Evolutionary conservation across 2,113 vertebrate species (phyloP).

Genomic region (Cinclus mexicanus): DNA sequence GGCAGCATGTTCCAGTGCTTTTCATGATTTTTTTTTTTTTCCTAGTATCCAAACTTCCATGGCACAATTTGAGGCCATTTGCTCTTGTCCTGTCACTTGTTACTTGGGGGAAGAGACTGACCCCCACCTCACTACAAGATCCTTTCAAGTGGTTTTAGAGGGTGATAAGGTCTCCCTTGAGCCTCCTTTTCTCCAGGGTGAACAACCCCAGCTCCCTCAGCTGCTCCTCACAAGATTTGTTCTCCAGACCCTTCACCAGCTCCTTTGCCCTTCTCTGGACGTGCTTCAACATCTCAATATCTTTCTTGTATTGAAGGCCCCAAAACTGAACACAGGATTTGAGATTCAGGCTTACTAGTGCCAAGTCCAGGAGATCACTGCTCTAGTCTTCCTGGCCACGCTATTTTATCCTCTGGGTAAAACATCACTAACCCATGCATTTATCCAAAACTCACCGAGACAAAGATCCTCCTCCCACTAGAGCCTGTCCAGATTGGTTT

Average conservation of each 20-base stretch:
- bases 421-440: neutral
- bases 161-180: accelerated
- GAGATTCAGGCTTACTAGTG: neutral
- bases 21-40: neutral
- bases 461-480: neutral
- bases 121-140: neutral
- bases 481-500: neutral
- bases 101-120: neutral
- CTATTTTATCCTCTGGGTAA: neutral
- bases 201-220: neutral
- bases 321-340: neutral
- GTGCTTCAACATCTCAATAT: accelerated
- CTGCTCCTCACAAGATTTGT: neutral
- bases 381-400: neutral
- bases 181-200: neutral
- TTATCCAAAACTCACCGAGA: neutral
- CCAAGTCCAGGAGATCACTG: too few relatives aligned
- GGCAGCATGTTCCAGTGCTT: neutral
- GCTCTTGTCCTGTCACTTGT: neutral
- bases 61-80: neutral
- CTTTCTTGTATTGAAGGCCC: neutral
- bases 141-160: neutral
- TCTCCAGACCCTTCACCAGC: neutral
- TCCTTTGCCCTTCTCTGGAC: neutral
- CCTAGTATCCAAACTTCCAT: neutral